Evolutionary conservation across 2,113 vertebrate species (phyloP).

Genomic region (Neodon shergylaensis): DNA sequence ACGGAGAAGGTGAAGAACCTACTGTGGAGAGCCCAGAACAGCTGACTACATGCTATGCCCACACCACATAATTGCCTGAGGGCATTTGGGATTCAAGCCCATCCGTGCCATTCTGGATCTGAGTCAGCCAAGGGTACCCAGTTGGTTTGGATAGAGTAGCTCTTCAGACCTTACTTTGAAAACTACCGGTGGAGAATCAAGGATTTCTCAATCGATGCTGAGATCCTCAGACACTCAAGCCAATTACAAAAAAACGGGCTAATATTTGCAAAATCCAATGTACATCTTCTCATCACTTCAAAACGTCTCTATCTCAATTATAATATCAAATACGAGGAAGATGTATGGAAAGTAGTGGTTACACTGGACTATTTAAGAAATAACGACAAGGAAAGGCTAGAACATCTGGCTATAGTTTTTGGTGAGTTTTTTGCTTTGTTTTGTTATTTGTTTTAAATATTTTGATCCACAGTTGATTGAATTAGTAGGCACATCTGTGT

Average conservation of each 20-base stretch:
- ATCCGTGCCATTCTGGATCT: neutral
- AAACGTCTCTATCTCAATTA: too few relatives aligned
- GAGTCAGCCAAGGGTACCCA: neutral
- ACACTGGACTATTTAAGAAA: neutral
- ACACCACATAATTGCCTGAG: neutral
- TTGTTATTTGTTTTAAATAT: neutral
- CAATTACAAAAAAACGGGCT: neutral
- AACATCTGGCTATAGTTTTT: neutral
- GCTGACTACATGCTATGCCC: neutral
- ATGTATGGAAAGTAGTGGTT: neutral
- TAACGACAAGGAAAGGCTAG: neutral
- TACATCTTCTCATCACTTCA: too few relatives aligned
- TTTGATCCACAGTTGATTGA: neutral
- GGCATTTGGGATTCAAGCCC: neutral
- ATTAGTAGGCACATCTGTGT: neutral
- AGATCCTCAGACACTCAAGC: neutral
- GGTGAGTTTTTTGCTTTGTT: neutral
- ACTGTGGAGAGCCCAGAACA: neutral
- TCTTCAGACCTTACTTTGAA: neutral
- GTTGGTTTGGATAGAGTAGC: neutral
- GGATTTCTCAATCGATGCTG: neutral
- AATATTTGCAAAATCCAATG: neutral
- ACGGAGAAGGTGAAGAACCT: neutral
- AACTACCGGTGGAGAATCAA: neutral
- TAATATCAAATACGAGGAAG: neutral